Base-by-base conservation (phyloP, 2,888 invertebrate species). In the Dryomyza anilis region DNA sequence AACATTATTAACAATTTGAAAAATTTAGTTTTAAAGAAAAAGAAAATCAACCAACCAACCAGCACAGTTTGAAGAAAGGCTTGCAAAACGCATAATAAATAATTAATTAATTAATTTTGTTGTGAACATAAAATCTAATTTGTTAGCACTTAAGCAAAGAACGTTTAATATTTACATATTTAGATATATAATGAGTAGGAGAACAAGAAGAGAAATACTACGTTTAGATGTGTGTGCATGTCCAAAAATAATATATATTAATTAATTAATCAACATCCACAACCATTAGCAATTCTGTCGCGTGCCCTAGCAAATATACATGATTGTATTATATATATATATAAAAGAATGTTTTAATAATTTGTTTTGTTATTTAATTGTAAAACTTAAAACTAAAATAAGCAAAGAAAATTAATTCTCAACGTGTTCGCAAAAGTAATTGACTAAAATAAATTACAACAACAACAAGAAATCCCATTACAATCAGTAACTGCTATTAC, bases 181-280 rank as follows among this genome's bases (percentile, higher is more conserved):
- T 50, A 50, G 21, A 50, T 50, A 50, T 23, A 48, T 19, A 48
- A n/a, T n/a, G n/a, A n/a, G n/a, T n/a, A n/a, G n/a, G n/a, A n/a
- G n/a, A n/a, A n/a, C n/a, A n/a, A n/a, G n/a, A n/a, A n/a, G n/a
- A n/a, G n/a, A n/a, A n/a, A n/a, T n/a, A n/a, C 25, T 33, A 55
- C 19, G 55, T 55, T 55, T 36, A 59, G 23, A 59, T 59, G 33
- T 59, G 59, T 59, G 59, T 48, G 59, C 30, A 48, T 59, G 30
- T 48, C 46, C n/a, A 58, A 59, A 23, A 36, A 23, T 21, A 45
- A 19, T 45, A 58, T 45, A 19, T 27, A 45, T 45, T 16, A 21
- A 19, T n/a, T n/a, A n/a, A n/a, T n/a, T n/a, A n/a, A n/a, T n/a
- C n/a, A n/a, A n/a, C n/a, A n/a, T n/a, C n/a, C n/a, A n/a, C n/a